A percentile compares a stretch with the other conserved stretches of the same genome.
phyloP scores from a whole-genome alignment of 1,140 invertebrate genomes.

The Phymastichus coffea region DNA sequence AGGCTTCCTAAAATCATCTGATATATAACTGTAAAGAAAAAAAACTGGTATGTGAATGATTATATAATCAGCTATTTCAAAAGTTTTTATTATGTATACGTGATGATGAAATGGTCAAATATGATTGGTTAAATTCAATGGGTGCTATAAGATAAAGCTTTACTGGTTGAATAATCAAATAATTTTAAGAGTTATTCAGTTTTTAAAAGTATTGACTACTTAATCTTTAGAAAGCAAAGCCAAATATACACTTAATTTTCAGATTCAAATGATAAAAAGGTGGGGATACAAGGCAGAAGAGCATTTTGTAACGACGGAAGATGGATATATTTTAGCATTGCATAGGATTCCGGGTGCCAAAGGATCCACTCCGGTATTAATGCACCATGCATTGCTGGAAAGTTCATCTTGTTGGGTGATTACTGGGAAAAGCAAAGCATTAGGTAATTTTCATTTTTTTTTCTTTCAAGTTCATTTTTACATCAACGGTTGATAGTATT shows the following conservation, averaged over 20 bases:
- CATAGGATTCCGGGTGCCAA: slow-evolving; percentile 67
- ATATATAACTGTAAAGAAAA: too few relatives aligned
- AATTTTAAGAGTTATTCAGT: too few relatives aligned
- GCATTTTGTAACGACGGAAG: slow-evolving; percentile 66
- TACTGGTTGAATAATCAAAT: too few relatives aligned
- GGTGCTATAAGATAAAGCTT: too few relatives aligned
- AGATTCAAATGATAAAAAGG: slow-evolving; percentile 63
- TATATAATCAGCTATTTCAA: too few relatives aligned
- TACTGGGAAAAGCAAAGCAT: slow-evolving; percentile 61
- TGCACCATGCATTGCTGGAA: slow-evolving; percentile 73
- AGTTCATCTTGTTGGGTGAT: slow-evolving; percentile 69
- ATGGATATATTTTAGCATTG: slow-evolving; percentile 72
- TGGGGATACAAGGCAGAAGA: slow-evolving; percentile 70
- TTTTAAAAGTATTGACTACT: too few relatives aligned
- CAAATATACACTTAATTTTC: neutral
- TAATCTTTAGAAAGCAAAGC: neutral
- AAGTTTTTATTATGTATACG: too few relatives aligned
- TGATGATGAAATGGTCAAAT: too few relatives aligned
- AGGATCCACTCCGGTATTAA: slow-evolving; percentile 48
- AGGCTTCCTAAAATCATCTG: too few relatives aligned
- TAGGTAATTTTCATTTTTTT: slow-evolving; percentile 64
- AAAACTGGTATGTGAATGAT: too few relatives aligned
- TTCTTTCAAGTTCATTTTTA: slow-evolving; percentile 64
- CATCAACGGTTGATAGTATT: slow-evolving; percentile 66
- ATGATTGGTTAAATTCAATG: too few relatives aligned